These are phyloP conservation scores for Ia io DNA, from an alignment of 2,113 vertebrate species.

Conservation along the genomic window DNA sequence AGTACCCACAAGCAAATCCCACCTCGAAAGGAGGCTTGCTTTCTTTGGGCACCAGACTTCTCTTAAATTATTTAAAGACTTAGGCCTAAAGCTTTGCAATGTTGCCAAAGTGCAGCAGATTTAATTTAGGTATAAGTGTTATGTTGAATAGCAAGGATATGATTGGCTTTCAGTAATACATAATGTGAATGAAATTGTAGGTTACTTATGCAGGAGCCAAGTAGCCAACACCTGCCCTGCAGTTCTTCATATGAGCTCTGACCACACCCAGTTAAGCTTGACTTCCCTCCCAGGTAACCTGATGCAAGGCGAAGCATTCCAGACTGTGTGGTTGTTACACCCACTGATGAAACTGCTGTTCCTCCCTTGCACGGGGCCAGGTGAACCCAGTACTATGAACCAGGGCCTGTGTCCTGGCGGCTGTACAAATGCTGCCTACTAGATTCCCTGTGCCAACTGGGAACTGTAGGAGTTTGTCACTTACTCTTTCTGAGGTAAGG, in stretches of 20 bases:
- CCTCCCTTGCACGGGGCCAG: not conserved
- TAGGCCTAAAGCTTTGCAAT: not conserved
- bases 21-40: not conserved
- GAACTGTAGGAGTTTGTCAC: not conserved
- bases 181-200: not conserved
- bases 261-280: not conserved
- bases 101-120: not conserved
- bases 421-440: not conserved
- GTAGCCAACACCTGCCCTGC: not conserved
- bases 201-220: not conserved
- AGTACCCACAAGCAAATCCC: not conserved
- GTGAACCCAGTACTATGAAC: not conserved
- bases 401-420: not conserved
- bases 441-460: not conserved
- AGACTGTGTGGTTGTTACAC: not conserved
- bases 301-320: not conserved
- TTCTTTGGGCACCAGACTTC: not conserved
- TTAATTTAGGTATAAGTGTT: not conserved
- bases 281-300: not conserved
- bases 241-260: not conserved
- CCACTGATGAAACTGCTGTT: not conserved
- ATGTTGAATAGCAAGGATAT: not conserved
- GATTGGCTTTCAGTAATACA: not conserved
- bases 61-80: not conserved
- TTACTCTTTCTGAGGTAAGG: not conserved